Evolutionary conservation across 2,888 invertebrate genomes (phyloP).

Genomic region (Idaea biselata): DNA sequence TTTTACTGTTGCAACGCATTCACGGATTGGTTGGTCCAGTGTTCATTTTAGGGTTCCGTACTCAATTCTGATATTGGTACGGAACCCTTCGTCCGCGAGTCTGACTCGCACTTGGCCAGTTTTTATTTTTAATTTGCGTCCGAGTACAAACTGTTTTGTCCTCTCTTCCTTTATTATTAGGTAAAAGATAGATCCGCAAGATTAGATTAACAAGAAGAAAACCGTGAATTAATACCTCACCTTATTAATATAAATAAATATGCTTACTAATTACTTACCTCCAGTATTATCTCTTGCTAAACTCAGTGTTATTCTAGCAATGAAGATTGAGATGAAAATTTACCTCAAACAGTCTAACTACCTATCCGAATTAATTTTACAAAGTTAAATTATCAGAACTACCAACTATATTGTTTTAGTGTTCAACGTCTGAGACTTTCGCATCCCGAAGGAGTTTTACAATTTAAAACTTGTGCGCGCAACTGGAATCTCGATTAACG

Average conservation of each 20-base stretch:
- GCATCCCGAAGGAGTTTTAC: background rate
- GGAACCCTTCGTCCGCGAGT: too few species aligned
- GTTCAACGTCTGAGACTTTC: background rate
- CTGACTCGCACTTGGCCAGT: too few species aligned
- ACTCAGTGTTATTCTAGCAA: background rate
- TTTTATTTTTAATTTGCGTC: too few species aligned
- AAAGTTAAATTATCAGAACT: constrained; percentile 1
- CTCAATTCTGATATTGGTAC: too few species aligned
- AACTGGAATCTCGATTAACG: constrained; percentile 23
- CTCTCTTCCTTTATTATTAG: too few species aligned
- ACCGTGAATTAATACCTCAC: too few species aligned
- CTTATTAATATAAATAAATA: background rate
- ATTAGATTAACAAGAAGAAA: too few species aligned
- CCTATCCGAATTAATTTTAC: background rate
- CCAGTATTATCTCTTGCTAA: background rate
- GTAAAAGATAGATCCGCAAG: too few species aligned
- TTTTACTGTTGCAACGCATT: too few species aligned
- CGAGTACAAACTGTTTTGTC: too few species aligned
- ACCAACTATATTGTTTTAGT: background rate
- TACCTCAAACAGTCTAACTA: background rate
- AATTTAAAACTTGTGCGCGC: constrained; percentile 23
- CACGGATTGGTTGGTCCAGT: too few species aligned
- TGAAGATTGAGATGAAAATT: background rate
- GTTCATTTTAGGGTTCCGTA: too few species aligned
- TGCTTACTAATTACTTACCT: background rate